Evolutionary conservation across 2,888 invertebrate genomes (phyloP).

Genomic region (Liposcelis brunnea): DNA sequence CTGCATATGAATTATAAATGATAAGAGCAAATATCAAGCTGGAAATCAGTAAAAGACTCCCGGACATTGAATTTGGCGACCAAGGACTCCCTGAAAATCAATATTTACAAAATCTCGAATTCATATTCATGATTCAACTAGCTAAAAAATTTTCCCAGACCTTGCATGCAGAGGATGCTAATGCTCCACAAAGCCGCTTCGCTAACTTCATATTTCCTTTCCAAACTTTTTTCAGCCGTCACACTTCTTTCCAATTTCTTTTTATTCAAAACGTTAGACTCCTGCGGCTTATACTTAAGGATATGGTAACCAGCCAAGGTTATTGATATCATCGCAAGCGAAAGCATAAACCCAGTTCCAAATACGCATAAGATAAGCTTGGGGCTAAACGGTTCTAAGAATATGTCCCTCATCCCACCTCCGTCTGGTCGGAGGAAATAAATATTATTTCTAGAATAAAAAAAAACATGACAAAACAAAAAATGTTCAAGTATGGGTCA

Average conservation of each 20-base stretch:
- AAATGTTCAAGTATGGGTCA: not conserved
- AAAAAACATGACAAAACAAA: not conserved
- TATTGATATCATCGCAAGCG: slow-evolving; percentile 31
- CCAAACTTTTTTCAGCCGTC: not conserved
- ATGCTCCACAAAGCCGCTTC: slow-evolving; percentile 43
- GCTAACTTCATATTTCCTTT: slow-evolving; percentile 24
- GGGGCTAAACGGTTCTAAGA: slow-evolving; percentile 40
- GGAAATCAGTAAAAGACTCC: slow-evolving; percentile 37
- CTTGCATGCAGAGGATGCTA: slow-evolving; percentile 46
- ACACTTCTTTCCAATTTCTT: no score
- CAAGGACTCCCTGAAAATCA: slow-evolving; percentile 35
- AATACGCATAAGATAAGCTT: slow-evolving; percentile 35
- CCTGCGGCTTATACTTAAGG: slow-evolving; percentile 14
- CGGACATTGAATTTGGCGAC: slow-evolving; percentile 36
- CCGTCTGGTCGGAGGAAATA: slow-evolving; percentile 44
- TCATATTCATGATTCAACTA: not conserved
- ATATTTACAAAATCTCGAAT: slow-evolving; percentile 9
- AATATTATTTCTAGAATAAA: slow-evolving; percentile 35
- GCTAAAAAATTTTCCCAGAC: slow-evolving; percentile 21
- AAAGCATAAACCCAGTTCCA: slow-evolving; percentile 31
- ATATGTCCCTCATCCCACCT: slow-evolving; percentile 41
- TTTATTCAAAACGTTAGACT: no score
- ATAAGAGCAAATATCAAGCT: slow-evolving; percentile 41
- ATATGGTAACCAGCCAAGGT: slow-evolving; percentile 22
- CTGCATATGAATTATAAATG: slow-evolving; percentile 46